Evolutionary conservation across 2,113 vertebrate genomes (phyloP).

Genomic region (Dipodomys stephensi): DNA sequence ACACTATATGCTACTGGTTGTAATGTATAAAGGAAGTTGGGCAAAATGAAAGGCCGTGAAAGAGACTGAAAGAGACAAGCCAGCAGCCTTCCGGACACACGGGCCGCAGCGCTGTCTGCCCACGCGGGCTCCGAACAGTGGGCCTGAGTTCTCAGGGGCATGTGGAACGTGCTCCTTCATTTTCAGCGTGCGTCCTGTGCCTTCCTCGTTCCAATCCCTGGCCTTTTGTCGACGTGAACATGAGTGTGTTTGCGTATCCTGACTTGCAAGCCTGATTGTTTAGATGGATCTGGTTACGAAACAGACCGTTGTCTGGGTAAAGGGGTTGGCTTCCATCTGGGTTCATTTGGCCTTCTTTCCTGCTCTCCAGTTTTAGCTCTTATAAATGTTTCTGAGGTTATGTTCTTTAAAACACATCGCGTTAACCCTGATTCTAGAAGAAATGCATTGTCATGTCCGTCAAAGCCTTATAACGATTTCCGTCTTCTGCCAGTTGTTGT

Average conservation of each 20-base stretch:
- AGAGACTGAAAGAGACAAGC: neutral
- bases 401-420: neutral
- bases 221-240: neutral
- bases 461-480: neutral
- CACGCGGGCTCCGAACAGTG: rapidly evolving
- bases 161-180: neutral
- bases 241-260: neutral
- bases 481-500: neutral
- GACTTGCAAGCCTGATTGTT: too few species aligned
- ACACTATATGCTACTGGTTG: too few species aligned
- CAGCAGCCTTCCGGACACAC: rapidly evolving
- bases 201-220: neutral
- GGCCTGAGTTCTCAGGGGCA: rapidly evolving
- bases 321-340: neutral
- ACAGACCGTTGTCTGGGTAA: too few species aligned
- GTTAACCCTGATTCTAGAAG: neutral
- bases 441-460: neutral
- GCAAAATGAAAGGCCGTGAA: too few species aligned
- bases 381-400: neutral
- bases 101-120: rapidly evolving
- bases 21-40: neutral
- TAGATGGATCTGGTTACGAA: too few species aligned
- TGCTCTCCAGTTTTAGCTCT: neutral
- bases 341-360: neutral
- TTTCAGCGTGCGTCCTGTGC: neutral